These are phyloP conservation scores for Oreotragus oreotragus DNA, from an alignment of 2,113 vertebrate species.

Conservation along the genomic window DNA sequence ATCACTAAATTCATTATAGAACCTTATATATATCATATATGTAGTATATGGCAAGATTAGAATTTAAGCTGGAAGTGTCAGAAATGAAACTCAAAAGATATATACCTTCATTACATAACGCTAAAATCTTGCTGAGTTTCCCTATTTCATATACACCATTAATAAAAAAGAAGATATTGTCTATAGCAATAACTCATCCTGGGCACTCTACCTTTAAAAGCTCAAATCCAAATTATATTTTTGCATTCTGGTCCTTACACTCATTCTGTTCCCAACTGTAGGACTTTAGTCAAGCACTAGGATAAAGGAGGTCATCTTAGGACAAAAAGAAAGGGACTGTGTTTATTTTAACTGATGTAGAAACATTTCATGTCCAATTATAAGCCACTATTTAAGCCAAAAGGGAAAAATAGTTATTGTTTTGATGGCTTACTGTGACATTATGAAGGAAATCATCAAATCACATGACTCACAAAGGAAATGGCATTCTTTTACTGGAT, in stretches of 20 bases:
- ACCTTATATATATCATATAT: not conserved
- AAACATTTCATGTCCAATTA: conserved; percentile 68
- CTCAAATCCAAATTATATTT: not conserved
- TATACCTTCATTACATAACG: too few species aligned
- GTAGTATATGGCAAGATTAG: not conserved
- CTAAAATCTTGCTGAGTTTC: not conserved
- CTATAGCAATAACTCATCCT: not conserved
- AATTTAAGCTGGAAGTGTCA: not conserved
- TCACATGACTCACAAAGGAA: conserved; percentile 71
- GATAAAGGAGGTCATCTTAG: conserved; percentile 21
- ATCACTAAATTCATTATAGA: not conserved
- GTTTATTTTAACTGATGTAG: conserved; percentile 65
- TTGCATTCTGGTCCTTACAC: not conserved
- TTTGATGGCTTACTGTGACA: conserved; percentile 50
- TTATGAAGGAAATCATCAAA: conserved; percentile 66
- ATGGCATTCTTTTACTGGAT: conserved; percentile 47
- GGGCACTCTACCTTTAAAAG: not conserved
- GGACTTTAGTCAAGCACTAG: not conserved
- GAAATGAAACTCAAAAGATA: too few species aligned
- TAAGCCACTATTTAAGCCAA: conserved; percentile 63
- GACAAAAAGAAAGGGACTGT: conserved; percentile 35
- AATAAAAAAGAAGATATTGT: not conserved
- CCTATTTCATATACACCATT: not conserved
- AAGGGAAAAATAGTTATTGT: conserved; percentile 60
- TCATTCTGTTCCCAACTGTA: conserved; percentile 28